Evolutionary conservation across 2,888 invertebrate species (phyloP).

Genomic region (Trilocha varians): DNA sequence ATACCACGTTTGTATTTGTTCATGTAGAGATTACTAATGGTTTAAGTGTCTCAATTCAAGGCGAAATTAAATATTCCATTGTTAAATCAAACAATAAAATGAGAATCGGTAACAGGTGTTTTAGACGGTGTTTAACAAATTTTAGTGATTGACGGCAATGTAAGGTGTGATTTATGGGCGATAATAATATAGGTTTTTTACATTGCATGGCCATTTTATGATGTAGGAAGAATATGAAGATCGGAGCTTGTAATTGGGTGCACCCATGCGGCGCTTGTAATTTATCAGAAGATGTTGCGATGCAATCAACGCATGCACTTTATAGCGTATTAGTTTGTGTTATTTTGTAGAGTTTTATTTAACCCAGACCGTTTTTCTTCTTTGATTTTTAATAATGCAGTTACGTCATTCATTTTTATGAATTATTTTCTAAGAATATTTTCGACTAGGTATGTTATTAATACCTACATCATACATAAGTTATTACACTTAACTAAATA

Average conservation of each 20-base stretch:
- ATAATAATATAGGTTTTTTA: neutral
- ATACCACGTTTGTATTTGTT: neutral
- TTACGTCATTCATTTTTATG: too few relatives aligned
- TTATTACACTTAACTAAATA: too few relatives aligned
- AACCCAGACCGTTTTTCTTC: too few relatives aligned
- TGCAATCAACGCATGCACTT: conserved; percentile 41
- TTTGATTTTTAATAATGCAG: too few relatives aligned
- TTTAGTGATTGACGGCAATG: neutral
- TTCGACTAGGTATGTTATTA: too few relatives aligned
- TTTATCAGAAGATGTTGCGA: conserved; percentile 67
- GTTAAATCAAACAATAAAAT: neutral
- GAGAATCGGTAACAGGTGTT: neutral
- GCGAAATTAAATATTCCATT: neutral
- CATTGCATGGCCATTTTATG: conserved; percentile 30
- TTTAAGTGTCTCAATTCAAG: neutral
- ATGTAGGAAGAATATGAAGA: conserved; percentile 63
- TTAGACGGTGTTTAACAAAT: neutral
- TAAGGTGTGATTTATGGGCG: neutral
- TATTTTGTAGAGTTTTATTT: too few relatives aligned
- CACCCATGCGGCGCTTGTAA: conserved; percentile 61
- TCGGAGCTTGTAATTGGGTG: conserved; percentile 64
- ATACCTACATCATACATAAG: too few relatives aligned
- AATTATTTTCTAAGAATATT: too few relatives aligned
- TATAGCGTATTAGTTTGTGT: conserved; percentile 34
- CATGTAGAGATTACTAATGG: neutral